Evolutionary conservation across 2,888 invertebrate species (phyloP).

Genomic region (Agrotis puta): DNA sequence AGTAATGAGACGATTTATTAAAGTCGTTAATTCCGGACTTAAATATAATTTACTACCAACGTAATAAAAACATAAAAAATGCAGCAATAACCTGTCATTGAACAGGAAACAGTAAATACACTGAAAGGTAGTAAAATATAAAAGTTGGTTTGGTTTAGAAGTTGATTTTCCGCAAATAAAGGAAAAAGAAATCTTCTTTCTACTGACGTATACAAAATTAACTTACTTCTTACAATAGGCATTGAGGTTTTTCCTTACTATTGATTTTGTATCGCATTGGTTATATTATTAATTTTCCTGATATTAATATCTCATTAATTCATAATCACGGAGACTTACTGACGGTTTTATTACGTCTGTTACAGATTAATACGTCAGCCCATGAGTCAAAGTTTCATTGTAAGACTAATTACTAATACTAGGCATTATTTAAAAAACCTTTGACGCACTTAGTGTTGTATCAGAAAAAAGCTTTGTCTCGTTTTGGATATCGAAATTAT

Average conservation of each 20-base stretch:
- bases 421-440: slow-evolving; percentile 8
- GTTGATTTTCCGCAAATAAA: slow-evolving; percentile 7
- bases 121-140: neutral
- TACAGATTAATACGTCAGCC: slow-evolving; percentile 14
- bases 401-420: neutral
- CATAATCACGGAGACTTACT: slow-evolving; percentile 17
- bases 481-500: no score
- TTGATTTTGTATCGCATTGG: slow-evolving; percentile 12
- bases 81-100: neutral
- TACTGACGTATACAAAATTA: slow-evolving; percentile 4
- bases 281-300: slow-evolving; percentile 31
- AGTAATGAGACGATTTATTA: no score
- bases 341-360: slow-evolving; percentile 4
- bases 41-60: neutral
- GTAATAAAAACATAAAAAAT: slow-evolving; percentile 5
- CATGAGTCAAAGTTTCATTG: slow-evolving; percentile 9
- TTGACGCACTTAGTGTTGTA: neutral
- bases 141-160: neutral
- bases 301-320: slow-evolving; percentile 45
- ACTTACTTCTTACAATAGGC: slow-evolving; percentile 18
- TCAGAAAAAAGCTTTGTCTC: neutral
- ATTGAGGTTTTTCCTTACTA: slow-evolving; percentile 11
- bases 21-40: no score
- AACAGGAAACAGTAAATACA: slow-evolving; percentile 5
- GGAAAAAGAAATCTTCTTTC: slow-evolving; percentile 26